Base-by-base conservation (phyloP, 2,797 vertebrate species). In the Dryobates pubescens region DNA sequence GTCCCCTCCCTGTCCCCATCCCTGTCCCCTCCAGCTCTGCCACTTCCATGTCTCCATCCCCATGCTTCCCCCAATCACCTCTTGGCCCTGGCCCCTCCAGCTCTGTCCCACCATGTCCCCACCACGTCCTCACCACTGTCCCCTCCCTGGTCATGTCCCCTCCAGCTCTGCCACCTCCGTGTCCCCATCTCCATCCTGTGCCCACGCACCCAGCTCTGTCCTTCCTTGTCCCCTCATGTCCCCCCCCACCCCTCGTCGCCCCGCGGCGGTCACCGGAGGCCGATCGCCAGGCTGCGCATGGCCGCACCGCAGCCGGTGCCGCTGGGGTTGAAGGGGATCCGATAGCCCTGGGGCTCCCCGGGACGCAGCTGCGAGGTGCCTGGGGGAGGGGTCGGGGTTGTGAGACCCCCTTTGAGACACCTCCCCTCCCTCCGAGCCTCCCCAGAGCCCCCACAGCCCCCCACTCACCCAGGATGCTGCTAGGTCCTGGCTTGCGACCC, bases 281-380 rank as follows among this genome's bases (percentile, higher is more conserved):
- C 91, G 2, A 94, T 91, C 67, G 91, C 91, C 62, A 94, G 70
- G 82, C 93, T 94, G 19, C 93, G 85, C 93, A 93, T 93, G 86
- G 93, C 91, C 0, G 89, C 93, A 10, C 93, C 93, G 0, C 93
- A 94, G 62, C 93, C 91, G 0, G 91, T 94, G 67, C 91, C 82
- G 0, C 3, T 29, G 71, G 91, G 86, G 63, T 93, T 95, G 89
- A 93, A 95, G 67, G 91, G 94, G 79, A 93, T 93, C 62, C 79
- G 86, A 1, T 81, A 89, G 3, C 94, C 93, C 32, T 45, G 9
- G 3, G 89, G 89, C 59, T 81, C 43, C 63, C 89, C 94, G 0
- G 89, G 94, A 12, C 70, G 79, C 79, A 95, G 86, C 86, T 93
- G 94, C 0, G 94, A 95, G 15, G 91, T 95, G 13, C 94, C 94